Percentiles rank a stretch among this genome's conserved stretches.
Conservation (phyloP, 2,797 vertebrate species). For the Anolis apletophallus region DNA sequence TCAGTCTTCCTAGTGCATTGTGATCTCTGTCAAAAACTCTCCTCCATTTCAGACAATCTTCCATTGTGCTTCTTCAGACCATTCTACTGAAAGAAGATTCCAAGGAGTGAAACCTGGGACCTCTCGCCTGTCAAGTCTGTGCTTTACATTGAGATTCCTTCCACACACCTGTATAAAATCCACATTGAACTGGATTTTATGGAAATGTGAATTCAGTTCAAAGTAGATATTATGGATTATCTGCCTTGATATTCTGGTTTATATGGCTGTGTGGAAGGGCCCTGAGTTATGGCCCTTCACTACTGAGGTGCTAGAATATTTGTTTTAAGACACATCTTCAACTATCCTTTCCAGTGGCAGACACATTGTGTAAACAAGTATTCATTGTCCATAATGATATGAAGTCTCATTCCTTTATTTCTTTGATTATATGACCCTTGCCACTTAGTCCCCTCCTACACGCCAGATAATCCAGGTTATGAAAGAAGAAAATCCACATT, state of each 20-base stretch:
- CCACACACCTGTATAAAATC: too few relatives aligned
- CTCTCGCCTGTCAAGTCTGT: neutral
- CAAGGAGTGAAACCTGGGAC: neutral
- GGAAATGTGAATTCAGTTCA: too few relatives aligned
- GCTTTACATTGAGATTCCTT: too few relatives aligned
- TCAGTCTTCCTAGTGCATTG: neutral
- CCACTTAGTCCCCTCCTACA: fast-evolving
- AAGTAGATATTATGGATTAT: too few relatives aligned
- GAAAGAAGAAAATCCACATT: too few relatives aligned
- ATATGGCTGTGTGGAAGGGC: too few relatives aligned
- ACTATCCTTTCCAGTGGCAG: neutral
- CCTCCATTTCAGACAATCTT: neutral
- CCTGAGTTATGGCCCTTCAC: neutral
- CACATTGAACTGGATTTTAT: too few relatives aligned
- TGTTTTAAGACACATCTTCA: neutral
- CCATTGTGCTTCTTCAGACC: neutral
- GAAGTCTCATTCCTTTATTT: neutral
- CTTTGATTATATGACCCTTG: fast-evolving
- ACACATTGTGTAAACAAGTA: neutral
- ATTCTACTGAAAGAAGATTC: neutral
- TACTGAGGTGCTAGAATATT: neutral
- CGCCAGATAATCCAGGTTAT: too few relatives aligned
- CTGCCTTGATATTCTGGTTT: too few relatives aligned
- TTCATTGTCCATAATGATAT: neutral
- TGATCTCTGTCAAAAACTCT: neutral